Base-by-base conservation (phyloP, 2,888 invertebrate species). In the Timema cristinae region DNA sequence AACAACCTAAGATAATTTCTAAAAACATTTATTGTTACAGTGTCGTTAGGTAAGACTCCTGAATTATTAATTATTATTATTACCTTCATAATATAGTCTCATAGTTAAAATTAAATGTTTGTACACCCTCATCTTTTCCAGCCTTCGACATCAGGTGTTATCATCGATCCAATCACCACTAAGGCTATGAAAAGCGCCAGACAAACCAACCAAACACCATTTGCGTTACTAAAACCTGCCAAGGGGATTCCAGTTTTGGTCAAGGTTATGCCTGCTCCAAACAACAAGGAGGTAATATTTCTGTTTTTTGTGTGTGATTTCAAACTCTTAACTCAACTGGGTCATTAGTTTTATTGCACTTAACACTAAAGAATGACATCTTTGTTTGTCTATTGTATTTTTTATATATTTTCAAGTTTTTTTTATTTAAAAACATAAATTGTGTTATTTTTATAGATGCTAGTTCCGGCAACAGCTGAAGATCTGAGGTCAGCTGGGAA, bases 381-480 rank as follows among this genome's bases (percentile, higher is more conserved):
- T 32, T 4, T 32, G 32, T 32, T 32, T 32, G 32, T 4, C 1
- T 32, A 32, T 32, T 32, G 32, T 32, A 15, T 56, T 8, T 56
- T 9, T 32, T 32, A 4, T 32, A 15, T 56, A 56, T 56, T 9
- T 15, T 15, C 32, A 32, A 16, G n/a, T 66, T 66, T 16, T 32
- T 32, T 13, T 8, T 66, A 66, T 56, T 10, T 56, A 66, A 9
- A 50, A 16, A n/a, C 16, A 49, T 16, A 15, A 32, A 49, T n/a
- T 66, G 63, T 49, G 61, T 61, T 13, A 71, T 72, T 50, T 50
- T 73, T 70, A 32, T 77, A 91, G 88, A 87, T 90, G 85, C 79
- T 91, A 76, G 89, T 90, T 9, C 90, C 91, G 0, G 91, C 91
- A 0, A 90, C 90, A 9, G 89, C 90, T 2, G 90, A 90, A 77